These are phyloP conservation scores for Grallaria varia DNA, from an alignment of 2,113 vertebrate genomes.

Conservation along the genomic window DNA sequence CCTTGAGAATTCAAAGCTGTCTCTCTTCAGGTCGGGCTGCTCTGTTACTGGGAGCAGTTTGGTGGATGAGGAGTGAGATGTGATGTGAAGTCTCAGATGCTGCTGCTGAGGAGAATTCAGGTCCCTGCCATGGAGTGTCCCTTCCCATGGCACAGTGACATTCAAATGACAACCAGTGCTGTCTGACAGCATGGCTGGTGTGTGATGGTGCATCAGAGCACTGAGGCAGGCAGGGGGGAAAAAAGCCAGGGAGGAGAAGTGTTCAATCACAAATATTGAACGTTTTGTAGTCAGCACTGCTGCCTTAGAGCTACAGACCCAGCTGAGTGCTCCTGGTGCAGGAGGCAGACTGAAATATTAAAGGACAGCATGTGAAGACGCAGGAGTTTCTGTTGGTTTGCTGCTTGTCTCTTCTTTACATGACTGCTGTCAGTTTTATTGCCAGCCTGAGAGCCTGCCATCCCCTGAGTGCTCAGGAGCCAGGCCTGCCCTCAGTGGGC, in stretches of 20 bases:
- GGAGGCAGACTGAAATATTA: background rate
- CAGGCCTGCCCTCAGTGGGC: no score
- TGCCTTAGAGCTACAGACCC: background rate
- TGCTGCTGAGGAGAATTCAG: background rate
- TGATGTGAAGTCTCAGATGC: background rate
- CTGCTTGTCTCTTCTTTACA: background rate
- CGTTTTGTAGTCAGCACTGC: background rate
- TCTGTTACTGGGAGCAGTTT: background rate
- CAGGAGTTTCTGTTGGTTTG: background rate
- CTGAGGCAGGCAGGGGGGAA: background rate
- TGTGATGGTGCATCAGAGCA: background rate
- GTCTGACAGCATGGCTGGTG: accelerated
- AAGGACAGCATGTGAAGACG: background rate
- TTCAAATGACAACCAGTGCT: background rate
- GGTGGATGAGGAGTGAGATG: background rate
- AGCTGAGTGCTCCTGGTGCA: background rate
- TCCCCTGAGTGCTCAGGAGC: background rate
- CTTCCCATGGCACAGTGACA: background rate
- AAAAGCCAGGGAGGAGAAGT: background rate
- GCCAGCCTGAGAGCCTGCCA: background rate
- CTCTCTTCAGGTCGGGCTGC: background rate
- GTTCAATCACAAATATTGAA: accelerated
- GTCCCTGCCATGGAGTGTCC: no score
- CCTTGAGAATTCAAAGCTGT: background rate
- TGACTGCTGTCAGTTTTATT: background rate